Conservation (phyloP, 2,797 vertebrate species). For the Macroramphosus scolopax region DNA sequence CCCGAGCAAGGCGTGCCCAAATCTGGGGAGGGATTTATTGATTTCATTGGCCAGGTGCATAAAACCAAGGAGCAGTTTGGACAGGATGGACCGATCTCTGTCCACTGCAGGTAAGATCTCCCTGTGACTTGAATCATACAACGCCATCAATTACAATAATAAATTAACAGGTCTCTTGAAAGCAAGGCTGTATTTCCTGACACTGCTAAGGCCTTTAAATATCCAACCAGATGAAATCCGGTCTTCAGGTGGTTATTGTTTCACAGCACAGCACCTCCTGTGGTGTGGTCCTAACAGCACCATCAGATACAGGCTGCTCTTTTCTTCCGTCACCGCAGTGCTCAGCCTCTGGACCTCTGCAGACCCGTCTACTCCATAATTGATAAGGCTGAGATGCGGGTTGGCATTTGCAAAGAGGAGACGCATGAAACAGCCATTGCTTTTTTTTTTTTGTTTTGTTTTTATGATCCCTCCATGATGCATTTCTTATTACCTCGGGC, state of each 20-base stretch:
- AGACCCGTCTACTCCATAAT: conserved; percentile 66
- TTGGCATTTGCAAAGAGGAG: conserved; percentile 69
- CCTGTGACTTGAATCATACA: background rate
- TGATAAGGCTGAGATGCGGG: conserved; percentile 65
- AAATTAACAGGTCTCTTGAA: too few relatives aligned
- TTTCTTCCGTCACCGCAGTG: conserved; percentile 42
- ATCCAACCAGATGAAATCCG: conserved; percentile 41
- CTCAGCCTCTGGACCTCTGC: conserved; percentile 45
- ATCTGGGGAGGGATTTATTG: conserved; percentile 96
- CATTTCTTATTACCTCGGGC: conserved; percentile 54
- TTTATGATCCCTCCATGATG: conserved; percentile 54
- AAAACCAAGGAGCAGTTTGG: conserved; percentile 99
- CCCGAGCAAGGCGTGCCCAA: conserved; percentile 97
- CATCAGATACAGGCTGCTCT: conserved; percentile 50
- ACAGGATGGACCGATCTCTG: conserved; percentile 96
- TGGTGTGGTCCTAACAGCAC: conserved; percentile 40
- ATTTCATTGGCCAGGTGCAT: conserved; percentile 98
- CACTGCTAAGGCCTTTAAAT: background rate
- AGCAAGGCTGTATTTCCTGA: too few relatives aligned
- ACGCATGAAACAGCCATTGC: conserved; percentile 60
- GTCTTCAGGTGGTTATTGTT: conserved; percentile 43
- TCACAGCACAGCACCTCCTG: conserved; percentile 38
- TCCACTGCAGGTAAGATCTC: conserved; percentile 91
- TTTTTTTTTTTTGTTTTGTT: conserved; percentile 53
- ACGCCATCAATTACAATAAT: too few relatives aligned